Percentiles rank a stretch among this genome's conserved stretches.
Evolutionary conservation across 2,797 vertebrate species (phyloP).

Genomic region (Hemibagrus guttatus): DNA sequence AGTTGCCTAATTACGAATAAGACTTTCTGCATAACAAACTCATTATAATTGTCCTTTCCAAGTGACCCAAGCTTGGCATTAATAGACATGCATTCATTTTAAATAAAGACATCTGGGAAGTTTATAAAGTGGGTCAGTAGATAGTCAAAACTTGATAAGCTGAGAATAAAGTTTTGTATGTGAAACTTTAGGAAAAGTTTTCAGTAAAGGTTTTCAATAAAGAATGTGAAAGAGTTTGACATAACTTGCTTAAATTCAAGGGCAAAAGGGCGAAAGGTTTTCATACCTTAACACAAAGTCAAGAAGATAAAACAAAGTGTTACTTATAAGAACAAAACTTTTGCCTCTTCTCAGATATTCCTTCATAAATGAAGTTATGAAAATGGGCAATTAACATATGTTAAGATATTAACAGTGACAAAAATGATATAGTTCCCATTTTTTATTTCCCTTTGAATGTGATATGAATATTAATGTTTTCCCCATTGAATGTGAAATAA

Average conservation of each 20-base stretch:
- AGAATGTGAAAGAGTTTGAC: not conserved
- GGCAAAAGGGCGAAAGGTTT: too few species aligned
- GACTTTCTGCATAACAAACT: constrained; percentile 7
- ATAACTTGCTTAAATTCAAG: not conserved
- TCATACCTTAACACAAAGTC: not conserved
- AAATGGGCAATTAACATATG: not conserved
- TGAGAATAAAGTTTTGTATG: not conserved
- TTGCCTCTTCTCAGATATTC: not conserved
- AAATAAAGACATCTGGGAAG: not conserved
- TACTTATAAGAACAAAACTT: not conserved
- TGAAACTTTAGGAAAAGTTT: not conserved
- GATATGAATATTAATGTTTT: not conserved
- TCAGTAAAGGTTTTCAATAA: not conserved
- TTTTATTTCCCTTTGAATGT: not conserved
- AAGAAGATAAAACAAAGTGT: not conserved
- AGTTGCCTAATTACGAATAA: constrained; percentile 15
- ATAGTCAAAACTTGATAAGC: not conserved
- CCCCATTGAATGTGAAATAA: not conserved
- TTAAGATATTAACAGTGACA: not conserved
- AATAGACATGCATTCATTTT: constrained; percentile 3
- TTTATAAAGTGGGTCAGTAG: constrained; percentile 21
- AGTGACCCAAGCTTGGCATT: not conserved
- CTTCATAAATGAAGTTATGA: not conserved
- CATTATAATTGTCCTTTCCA: constrained; percentile 17
- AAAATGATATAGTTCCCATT: not conserved